Conservation (phyloP, 2,888 invertebrate genomes). For the Theodoxus fluviatilis region DNA sequence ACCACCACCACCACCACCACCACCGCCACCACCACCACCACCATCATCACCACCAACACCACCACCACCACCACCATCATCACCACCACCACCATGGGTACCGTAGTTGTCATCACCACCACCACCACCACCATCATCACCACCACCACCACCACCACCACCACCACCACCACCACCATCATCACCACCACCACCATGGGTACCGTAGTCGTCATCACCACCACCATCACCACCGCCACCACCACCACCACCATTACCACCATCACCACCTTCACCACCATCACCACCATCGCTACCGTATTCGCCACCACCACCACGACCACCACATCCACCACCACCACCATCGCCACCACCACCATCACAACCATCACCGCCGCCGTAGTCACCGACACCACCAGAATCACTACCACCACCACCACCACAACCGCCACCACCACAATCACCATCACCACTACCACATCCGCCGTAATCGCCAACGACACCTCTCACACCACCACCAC, state of each 20-base stretch:
- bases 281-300: not conserved
- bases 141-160: not conserved
- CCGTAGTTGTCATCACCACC: not conserved
- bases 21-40: no score
- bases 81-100: not conserved
- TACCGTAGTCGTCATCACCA: not conserved
- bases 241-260: not conserved
- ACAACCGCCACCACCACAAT: not conserved
- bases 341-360: not conserved
- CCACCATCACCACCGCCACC: not conserved
- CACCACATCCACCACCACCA: not conserved
- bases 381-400: not conserved
- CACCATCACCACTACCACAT: not conserved
- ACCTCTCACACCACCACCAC: not conserved
- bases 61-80: slow-evolving; percentile 1
- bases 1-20: no score
- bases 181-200: not conserved
- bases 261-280: not conserved
- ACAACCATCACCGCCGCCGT: not conserved
- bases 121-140: not conserved
- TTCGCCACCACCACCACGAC: not conserved
- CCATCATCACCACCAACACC: not conserved
- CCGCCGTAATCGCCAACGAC: not conserved
- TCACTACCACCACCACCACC: not conserved
- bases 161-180: slow-evolving; percentile 4